These are phyloP conservation scores for Lithophane leautieri DNA, from an alignment of 2,888 invertebrate species.

Conservation along the genomic window DNA sequence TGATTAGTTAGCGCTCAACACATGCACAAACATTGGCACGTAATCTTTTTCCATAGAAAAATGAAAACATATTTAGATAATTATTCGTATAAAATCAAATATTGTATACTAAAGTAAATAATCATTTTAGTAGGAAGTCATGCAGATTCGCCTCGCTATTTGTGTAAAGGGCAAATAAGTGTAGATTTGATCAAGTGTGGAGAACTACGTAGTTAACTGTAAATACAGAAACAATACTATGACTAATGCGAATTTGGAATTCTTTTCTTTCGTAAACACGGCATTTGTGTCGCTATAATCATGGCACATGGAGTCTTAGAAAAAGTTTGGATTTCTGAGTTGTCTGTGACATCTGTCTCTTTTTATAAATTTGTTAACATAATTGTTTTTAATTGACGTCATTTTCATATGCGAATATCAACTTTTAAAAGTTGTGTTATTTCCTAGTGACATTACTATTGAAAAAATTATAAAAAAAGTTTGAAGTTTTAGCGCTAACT, in stretches of 20 bases:
- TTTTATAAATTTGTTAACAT: too few species aligned
- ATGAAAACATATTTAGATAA: neutral
- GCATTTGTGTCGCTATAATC: neutral
- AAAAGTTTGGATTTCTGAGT: too few species aligned
- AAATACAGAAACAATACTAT: neutral
- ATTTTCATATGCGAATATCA: too few species aligned
- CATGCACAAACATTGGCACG: constrained; percentile 12
- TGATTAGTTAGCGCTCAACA: constrained; percentile 1
- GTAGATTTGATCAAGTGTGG: constrained; percentile 24
- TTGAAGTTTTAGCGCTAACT: too few species aligned
- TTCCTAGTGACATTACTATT: too few species aligned
- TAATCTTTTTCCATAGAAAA: constrained; percentile 19
- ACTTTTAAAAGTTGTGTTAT: too few species aligned
- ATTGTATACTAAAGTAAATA: constrained; percentile 3
- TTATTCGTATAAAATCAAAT: constrained; percentile 15
- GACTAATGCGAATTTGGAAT: neutral
- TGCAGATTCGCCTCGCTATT: constrained; percentile 27
- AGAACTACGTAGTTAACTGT: constrained; percentile 2
- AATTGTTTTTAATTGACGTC: too few species aligned
- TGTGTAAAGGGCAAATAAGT: constrained; percentile 6
- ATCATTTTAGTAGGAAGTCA: constrained; percentile 19
- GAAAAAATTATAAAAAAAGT: too few species aligned
- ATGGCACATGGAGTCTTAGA: neutral
- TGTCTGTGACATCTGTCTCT: too few species aligned
- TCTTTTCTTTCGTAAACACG: constrained; percentile 3